These are phyloP conservation scores for Pachycephala philippinensis DNA, from an alignment of 2,113 vertebrate species.

Conservation along the genomic window DNA sequence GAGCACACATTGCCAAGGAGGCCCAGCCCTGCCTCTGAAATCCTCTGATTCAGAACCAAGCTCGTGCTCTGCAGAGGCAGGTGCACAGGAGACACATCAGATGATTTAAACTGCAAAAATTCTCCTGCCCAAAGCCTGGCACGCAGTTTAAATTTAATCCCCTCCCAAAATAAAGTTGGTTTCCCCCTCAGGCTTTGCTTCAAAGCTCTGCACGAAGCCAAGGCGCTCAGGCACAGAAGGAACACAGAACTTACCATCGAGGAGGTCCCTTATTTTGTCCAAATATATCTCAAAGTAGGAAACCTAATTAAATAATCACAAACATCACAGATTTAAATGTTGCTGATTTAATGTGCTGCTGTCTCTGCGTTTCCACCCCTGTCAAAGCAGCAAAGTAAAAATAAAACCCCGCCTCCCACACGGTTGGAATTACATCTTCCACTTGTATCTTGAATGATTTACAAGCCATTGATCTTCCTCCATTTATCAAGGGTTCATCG, in stretches of 20 bases:
- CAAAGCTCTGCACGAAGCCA: neutral
- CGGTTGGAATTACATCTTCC: neutral
- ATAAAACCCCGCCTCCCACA: neutral
- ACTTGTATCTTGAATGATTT: neutral
- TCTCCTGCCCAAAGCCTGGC: neutral
- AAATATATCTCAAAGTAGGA: conserved; percentile 99
- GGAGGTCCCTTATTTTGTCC: conserved; percentile 95
- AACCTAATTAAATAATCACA: conserved; percentile 75
- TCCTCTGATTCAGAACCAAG: neutral
- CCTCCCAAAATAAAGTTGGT: neutral
- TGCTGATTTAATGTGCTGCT: neutral
- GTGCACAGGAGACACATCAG: neutral
- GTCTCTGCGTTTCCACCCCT: neutral
- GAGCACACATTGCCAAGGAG: neutral
- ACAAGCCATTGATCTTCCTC: neutral
- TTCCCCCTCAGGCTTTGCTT: neutral
- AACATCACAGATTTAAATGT: neutral
- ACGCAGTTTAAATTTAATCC: neutral
- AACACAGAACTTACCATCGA: conserved; percentile 83
- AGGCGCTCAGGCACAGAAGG: neutral
- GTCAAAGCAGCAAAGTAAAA: neutral
- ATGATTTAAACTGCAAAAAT: neutral
- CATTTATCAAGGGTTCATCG: neutral
- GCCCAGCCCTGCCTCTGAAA: neutral
- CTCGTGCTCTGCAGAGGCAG: neutral